phyloP scores from a whole-genome alignment of 2,888 invertebrate species.

The Stenodema calcarata region DNA sequence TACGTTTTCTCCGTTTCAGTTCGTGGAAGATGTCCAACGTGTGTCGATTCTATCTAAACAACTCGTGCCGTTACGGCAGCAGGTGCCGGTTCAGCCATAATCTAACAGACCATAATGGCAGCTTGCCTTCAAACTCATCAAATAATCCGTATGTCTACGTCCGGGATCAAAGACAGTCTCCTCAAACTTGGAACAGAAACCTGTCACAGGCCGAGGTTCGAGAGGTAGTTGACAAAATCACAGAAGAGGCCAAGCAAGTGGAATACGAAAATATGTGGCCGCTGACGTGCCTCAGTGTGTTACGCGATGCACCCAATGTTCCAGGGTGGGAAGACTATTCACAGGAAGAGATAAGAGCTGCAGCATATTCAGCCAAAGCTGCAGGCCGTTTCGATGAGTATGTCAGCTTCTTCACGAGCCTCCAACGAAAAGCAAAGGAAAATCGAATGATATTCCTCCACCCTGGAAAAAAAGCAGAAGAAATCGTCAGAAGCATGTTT shows the following conservation, averaged over 20 bases:
- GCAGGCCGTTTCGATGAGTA: conserved; percentile 4
- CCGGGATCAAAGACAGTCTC: neutral
- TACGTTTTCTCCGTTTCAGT: neutral
- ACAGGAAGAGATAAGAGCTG: conserved; percentile 50
- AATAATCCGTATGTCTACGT: neutral
- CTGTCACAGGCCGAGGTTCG: neutral
- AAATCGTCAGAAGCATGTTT: conserved; percentile 13
- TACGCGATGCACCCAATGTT: conserved; percentile 19
- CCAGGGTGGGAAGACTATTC: conserved; percentile 52
- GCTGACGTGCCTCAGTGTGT: conserved; percentile 35
- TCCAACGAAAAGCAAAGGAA: conserved; percentile 20
- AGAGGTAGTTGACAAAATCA: neutral
- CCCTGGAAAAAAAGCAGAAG: neutral
- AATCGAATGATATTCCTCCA: neutral
- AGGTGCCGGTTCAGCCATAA: conserved; percentile 27
- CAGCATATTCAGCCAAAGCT: conserved; percentile 39
- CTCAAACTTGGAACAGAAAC: neutral
- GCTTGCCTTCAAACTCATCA: neutral
- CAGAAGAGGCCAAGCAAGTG: conserved; percentile 30
- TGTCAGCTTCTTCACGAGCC: neutral
- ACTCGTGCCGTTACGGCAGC: neutral
- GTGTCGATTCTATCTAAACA: neutral
- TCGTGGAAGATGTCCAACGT: neutral
- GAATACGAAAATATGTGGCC: conserved; percentile 51
- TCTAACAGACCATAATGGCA: neutral